A percentile compares a stretch with the other conserved stretches of the same genome.
Evolutionary conservation across 2,113 vertebrate species (phyloP).

Genomic region (Callaeas wilsoni): DNA sequence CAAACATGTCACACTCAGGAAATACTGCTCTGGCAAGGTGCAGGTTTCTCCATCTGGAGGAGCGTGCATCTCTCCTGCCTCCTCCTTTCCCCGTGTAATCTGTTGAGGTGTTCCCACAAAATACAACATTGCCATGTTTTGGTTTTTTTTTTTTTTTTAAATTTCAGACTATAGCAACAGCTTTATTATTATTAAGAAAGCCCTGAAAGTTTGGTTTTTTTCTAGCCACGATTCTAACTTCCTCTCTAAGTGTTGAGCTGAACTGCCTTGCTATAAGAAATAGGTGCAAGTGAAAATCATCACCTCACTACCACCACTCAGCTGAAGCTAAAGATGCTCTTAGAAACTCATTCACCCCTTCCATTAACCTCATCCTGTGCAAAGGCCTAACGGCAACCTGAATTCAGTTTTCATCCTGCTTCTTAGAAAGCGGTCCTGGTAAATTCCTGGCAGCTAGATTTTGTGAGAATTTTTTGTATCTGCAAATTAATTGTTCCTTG

Average conservation of each 20-base stretch:
- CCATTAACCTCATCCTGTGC: background rate
- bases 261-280: background rate
- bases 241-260: background rate
- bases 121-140: no score
- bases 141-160: background rate
- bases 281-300: background rate
- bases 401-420: background rate
- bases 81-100: background rate
- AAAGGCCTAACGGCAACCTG: background rate
- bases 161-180: background rate
- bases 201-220: background rate
- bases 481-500: background rate
- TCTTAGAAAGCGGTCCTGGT: background rate
- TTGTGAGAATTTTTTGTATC: background rate
- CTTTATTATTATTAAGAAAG: background rate
- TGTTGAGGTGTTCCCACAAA: background rate
- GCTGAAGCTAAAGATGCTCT: background rate
- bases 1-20: background rate
- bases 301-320: background rate
- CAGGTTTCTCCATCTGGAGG: background rate
- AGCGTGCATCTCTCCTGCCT: background rate
- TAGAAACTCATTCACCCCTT: background rate
- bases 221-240: background rate
- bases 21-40: background rate
- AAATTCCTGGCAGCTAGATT: slow-evolving; percentile 13